Evolutionary conservation across 2,113 vertebrate genomes (phyloP), one percentile per base, ranked within the genome.

Genomic region (Forbesichthys agassizii): DNA sequence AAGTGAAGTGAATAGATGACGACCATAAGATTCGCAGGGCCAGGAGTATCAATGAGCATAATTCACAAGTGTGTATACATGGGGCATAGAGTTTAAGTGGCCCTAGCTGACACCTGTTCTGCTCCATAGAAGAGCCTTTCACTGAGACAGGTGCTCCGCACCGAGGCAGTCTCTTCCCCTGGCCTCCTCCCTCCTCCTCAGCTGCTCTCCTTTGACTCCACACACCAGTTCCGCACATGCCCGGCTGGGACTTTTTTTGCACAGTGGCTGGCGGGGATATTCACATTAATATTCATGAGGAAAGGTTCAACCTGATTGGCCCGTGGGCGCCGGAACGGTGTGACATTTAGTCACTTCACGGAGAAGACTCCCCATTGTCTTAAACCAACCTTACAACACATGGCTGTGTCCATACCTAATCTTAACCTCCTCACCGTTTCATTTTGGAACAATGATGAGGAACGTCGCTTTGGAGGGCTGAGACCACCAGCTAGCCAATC

Each of bases 111-210:
- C 93, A 94, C 93, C 92, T 94, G 93, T 92, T 87, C 36, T 5
- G 61, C 72, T 76, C 69, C 20, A 88, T 82, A 93, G 90, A 88
- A 80, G 80, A 81, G 85, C 84, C 90, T 92, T 93, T 94, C 92
- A 94, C 86, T 71, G 75, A 76, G 85, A 92, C 93, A 93, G 93
- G 93, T 92, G 93, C 84, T 56, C 46, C 3, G 65, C 71, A 74
- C 20, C 11, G 5, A 68, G 71, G 54, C 49, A 59, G 58, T 67
- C 69, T 66, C 69, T 36, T 77, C 65, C 71, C 56, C 36, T 10
- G 27, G 54, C 79, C 64, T n/a, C 10, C 48, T 11, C 51, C 73
- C 62, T 49, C 51, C 12, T 11, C 77, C 77, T 80, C 91, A 92
- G 89, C 91, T 92, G 91, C 85, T 90, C 74, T 5, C 57, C 75